Evolutionary conservation across 2,113 vertebrate species (phyloP).

Genomic region (Coracopsis vasa): DNA sequence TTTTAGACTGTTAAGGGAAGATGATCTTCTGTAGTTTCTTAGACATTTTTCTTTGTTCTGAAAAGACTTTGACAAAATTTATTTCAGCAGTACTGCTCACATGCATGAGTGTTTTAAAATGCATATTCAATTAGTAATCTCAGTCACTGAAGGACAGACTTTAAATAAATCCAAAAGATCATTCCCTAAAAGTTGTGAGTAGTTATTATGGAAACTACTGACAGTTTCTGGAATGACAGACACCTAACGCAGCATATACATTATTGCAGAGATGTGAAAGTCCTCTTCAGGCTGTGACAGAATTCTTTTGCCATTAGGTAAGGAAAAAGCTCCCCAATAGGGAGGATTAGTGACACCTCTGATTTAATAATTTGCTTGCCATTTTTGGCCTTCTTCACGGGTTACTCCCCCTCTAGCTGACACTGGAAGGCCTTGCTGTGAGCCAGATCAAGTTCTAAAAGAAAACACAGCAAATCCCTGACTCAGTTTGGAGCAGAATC

Average conservation of each 20-base stretch:
- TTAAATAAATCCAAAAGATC: not conserved
- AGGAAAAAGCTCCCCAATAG: not conserved
- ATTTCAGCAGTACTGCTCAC: not conserved
- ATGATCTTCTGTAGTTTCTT: not conserved
- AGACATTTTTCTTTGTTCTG: not conserved
- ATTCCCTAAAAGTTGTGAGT: not conserved
- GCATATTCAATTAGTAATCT: not conserved
- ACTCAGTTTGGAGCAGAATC: not conserved
- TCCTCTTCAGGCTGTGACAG: not conserved
- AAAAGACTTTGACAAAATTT: not conserved
- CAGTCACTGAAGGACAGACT: not conserved
- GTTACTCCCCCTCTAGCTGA: not conserved
- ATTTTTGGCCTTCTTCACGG: not conserved
- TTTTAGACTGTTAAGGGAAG: not conserved
- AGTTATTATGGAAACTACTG: not conserved
- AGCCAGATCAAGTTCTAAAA: not conserved
- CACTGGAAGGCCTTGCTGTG: not conserved
- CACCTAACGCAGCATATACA: rapidly evolving
- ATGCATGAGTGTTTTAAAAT: not conserved
- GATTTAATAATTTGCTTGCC: not conserved
- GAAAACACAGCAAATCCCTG: not conserved
- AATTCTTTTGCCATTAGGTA: not conserved
- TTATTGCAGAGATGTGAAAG: not conserved
- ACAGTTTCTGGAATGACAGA: not conserved
- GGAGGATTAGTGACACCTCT: not conserved